phyloP scores from a whole-genome alignment of 2,113 vertebrate genomes.

The Melierax canorus region DNA sequence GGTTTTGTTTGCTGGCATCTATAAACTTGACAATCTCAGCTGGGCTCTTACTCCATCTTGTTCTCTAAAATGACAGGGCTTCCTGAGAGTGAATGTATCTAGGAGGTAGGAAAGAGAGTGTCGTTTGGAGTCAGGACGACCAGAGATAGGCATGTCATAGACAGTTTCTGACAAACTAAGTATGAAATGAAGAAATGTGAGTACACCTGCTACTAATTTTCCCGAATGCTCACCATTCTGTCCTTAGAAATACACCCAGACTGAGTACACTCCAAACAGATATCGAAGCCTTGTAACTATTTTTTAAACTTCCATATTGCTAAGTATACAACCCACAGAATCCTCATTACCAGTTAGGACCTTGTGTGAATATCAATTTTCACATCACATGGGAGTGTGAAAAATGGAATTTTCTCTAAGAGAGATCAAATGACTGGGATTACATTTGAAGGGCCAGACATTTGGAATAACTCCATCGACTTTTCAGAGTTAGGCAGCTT shows the following conservation, averaged over 20 bases:
- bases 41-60: neutral
- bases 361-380: neutral
- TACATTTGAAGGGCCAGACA: neutral
- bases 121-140: neutral
- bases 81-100: neutral
- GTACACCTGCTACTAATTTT: neutral
- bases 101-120: neutral
- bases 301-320: neutral
- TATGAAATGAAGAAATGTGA: neutral
- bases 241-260: neutral
- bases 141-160: neutral
- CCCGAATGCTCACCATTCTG: neutral
- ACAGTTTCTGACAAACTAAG: neutral
- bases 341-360: neutral
- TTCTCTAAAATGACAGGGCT: neutral
- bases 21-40: neutral
- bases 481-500: neutral
- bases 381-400: neutral
- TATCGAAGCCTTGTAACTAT: rapidly evolving
- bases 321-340: neutral
- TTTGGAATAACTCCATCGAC: neutral
- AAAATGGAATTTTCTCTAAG: neutral
- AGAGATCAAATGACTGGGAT: neutral
- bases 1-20: neutral
- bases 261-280: neutral